These are phyloP conservation scores for Eremophila alpestris DNA, from an alignment of 2,797 vertebrate species.

Conservation along the genomic window DNA sequence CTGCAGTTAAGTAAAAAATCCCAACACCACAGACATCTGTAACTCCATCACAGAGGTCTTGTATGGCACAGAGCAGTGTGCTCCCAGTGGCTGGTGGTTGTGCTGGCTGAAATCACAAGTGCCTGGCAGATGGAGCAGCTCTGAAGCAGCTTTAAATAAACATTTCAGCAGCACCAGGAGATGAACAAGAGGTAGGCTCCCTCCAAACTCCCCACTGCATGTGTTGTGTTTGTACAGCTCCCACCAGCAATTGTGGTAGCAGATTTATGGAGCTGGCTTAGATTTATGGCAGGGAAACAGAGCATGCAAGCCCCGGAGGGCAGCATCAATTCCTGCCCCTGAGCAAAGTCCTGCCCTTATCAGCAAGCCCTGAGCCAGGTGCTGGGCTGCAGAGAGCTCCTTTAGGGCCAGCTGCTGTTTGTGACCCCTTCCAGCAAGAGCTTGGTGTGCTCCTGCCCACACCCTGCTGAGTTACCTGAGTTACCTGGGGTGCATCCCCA, in stretches of 20 bases:
- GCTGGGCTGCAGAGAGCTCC: background rate
- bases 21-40: background rate
- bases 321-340: background rate
- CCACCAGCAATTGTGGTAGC: background rate
- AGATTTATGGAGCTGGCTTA: slow-evolving; percentile 23
- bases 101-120: background rate
- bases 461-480: background rate
- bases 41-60: background rate
- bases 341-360: slow-evolving; percentile 33
- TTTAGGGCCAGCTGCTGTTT: background rate
- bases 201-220: background rate
- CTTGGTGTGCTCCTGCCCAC: background rate
- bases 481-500: background rate
- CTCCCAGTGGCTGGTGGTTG: background rate
- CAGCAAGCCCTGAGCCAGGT: background rate
- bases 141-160: background rate
- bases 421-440: background rate
- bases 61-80: background rate
- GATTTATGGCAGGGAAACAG: background rate
- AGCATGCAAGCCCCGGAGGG: background rate
- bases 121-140: background rate
- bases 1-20: background rate
- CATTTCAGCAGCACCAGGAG: background rate
- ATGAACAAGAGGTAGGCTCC: background rate
- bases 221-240: background rate